Percentiles rank a stretch among this genome's conserved stretches.
These are phyloP conservation scores for Nasonia longicornis DNA, from an alignment of 1,140 invertebrate species.

Conservation along the genomic window DNA sequence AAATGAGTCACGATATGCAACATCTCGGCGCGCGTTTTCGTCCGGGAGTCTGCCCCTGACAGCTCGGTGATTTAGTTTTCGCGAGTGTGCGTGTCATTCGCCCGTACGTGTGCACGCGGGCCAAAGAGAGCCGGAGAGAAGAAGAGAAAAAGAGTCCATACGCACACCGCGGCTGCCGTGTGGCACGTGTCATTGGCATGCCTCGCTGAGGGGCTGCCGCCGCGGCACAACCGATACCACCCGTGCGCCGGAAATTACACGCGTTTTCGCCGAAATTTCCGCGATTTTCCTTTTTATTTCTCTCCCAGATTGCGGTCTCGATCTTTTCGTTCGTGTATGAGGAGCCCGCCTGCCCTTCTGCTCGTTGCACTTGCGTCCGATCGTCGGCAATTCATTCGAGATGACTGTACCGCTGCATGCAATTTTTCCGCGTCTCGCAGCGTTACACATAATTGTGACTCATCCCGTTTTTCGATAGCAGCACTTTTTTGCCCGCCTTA, in stretches of 20 bases:
- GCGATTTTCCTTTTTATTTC: too few species aligned
- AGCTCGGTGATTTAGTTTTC: constrained; percentile 36
- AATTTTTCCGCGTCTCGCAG: too few species aligned
- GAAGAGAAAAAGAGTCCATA: background rate
- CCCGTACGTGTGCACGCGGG: background rate
- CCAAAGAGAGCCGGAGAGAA: background rate
- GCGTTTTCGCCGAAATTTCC: background rate
- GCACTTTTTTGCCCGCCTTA: background rate
- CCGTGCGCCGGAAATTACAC: background rate
- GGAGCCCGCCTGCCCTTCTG: too few species aligned
- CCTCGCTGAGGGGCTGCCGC: too few species aligned
- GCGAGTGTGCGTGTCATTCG: constrained; percentile 33
- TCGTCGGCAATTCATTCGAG: too few species aligned
- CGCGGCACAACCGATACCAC: background rate
- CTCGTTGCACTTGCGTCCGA: too few species aligned
- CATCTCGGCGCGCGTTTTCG: constrained; percentile 3
- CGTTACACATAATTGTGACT: too few species aligned
- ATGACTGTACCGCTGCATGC: too few species aligned
- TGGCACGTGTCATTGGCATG: constrained; percentile 32
- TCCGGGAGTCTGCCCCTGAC: constrained; percentile 6
- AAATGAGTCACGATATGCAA: constrained; percentile 26
- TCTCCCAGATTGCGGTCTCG: too few species aligned
- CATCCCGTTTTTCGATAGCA: background rate
- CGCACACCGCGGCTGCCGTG: background rate
- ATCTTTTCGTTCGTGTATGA: too few species aligned